Evolutionary conservation across 2,888 invertebrate species (phyloP), one percentile per base, ranked within the genome.

Genomic region (Loripinus fragilis): DNA sequence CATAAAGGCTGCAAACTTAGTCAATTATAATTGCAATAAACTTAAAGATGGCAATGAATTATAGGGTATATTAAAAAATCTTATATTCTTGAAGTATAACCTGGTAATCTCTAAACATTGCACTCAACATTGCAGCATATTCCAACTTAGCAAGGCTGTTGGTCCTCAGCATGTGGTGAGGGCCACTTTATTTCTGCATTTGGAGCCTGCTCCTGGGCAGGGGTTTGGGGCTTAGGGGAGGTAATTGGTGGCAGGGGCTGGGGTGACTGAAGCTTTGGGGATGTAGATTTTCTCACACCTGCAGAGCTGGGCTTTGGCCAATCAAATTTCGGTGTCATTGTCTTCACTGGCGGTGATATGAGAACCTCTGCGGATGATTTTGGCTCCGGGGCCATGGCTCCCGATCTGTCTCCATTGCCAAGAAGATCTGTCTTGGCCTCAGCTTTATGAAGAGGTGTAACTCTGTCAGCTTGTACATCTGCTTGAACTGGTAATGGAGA

Each of bases 301-400:
- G 80, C 76, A 25, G 78, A 76, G 25, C 60, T 71, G 2, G 81
- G 80, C 50, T 65, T 71, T 7, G 82, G 82, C 84, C 85, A 82
- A 45, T 79, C 70, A 33, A 84, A 50, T 73, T 80, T 78, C 42
- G 86, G 85, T n/a, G 85, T 79, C n/a, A 69, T 66, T 2, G 85
- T 80, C 78, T 86, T 84, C n/a, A 74, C 45, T 28, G 77, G 66
- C 38, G 86, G 85, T 30, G 85, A 82, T 48, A 68, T 71, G 64
- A 78, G 74, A 41, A 76, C 65, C 28, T 71, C 64, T 0, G 76
- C 76, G 8, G 79, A 75, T 17, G 85, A 71, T 41, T 72, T 75
- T 8, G 89, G 89, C 71, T 84, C 84, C 1, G 89, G 89, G 65
- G 81, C 81, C 65, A 72, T 71, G 68, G 89, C 89, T 12, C 88